Evolutionary conservation across 2,888 invertebrate genomes (phyloP).

Genomic region (Sarcophaga variegata): DNA sequence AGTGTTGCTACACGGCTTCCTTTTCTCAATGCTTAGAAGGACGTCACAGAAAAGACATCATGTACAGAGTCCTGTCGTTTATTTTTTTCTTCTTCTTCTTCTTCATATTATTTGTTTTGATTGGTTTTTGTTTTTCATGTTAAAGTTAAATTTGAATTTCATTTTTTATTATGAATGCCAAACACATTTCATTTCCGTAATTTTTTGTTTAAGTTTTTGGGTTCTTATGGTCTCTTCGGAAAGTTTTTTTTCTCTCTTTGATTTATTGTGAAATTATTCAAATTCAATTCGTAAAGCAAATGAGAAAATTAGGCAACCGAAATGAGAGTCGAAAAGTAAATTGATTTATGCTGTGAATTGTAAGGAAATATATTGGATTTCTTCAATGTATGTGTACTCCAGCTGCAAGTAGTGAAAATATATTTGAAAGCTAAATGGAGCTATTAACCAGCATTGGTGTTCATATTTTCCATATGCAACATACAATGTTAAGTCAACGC

Average conservation of each 20-base stretch:
- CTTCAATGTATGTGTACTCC: too few species aligned
- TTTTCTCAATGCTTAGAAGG: too few species aligned
- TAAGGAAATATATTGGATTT: too few species aligned
- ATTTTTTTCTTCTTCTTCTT: neutral
- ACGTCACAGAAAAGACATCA: too few species aligned
- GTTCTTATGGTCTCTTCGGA: conserved; percentile 6
- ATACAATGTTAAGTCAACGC: too few species aligned
- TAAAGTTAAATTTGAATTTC: neutral
- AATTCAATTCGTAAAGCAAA: conserved; percentile 20
- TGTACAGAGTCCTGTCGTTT: neutral
- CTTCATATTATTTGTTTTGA: neutral
- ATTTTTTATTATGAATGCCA: neutral
- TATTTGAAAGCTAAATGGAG: too few species aligned
- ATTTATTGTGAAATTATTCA: conserved; percentile 62
- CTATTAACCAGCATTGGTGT: too few species aligned
- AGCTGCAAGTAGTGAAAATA: too few species aligned
- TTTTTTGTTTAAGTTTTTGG: neutral
- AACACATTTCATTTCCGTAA: neutral
- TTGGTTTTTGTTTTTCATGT: neutral
- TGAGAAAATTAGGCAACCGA: neutral
- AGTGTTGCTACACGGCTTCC: too few species aligned
- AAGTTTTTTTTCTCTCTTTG: conserved; percentile 27
- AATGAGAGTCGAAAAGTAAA: neutral
- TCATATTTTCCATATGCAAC: too few species aligned
- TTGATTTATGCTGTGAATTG: too few species aligned